Base-by-base conservation (phyloP, 1,140 invertebrate species). In the Diachasma alloeum region DNA sequence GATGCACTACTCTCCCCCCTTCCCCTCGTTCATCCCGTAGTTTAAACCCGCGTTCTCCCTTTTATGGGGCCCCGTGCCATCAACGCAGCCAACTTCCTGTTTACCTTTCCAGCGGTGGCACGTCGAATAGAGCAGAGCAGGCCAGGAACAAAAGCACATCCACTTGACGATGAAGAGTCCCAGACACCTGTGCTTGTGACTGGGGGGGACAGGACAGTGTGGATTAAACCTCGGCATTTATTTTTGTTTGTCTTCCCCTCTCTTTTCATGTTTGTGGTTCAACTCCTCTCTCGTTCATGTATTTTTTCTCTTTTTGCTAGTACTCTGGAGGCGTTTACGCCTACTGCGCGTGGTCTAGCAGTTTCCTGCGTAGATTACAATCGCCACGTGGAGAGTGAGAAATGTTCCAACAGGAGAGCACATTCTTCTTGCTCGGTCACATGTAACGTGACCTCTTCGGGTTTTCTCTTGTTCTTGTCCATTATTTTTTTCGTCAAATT, bases 351-450 rank as follows among this genome's bases (percentile, higher is more conserved):
- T 48, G 22, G 22, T 56, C 46, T 26, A 72, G 48, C 31, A 72
- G 48, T 72, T 69, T 44, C 67, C 31, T 19, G 31, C 36, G 31
- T 69, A 69, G 39, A 69, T 69, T 17, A 39, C 0, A 31, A 69
- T 69, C 66, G 36, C n/a, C 66, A 68, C 66, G 31, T 68, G 36
- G 15, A 71, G n/a, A 71, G n/a, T 46, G 70, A 72, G 70, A 56
- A 72, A 56, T 36, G n/a, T 72, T 72, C 56, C 24, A 36, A 72
- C 46, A 56, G 15, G 26, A 72, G 69, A 26, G 17, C 0, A 72
- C 46, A 56, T 72, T 72, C 11, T 72, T 72, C 48, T 71, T 71
- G 69, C 44, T 56, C 22, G 26, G 9, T 72, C 44, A 9, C 15
- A 17, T 72, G 69, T 71, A 46, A 71, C 48, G 26, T 39, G 36